phyloP scores from a whole-genome alignment of 1,140 invertebrate species.

The Stenopsyche tienmushanensis region DNA sequence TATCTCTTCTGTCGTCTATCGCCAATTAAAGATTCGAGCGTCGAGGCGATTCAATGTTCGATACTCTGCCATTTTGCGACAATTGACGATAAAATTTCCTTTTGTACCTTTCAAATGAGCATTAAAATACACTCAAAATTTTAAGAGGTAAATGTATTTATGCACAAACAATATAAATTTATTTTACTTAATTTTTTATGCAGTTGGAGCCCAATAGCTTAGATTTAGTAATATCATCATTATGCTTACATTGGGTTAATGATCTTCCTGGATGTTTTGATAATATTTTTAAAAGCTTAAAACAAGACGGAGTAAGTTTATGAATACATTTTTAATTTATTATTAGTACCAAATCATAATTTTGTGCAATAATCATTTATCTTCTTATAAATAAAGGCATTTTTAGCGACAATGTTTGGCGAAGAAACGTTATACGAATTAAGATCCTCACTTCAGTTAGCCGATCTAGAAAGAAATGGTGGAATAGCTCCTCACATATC shows the following conservation, averaged over 20 bases:
- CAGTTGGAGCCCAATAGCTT: constrained; percentile 79
- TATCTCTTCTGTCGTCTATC: too few species aligned
- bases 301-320: constrained; percentile 77
- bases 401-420: constrained; percentile 94
- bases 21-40: too few species aligned
- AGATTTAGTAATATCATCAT: constrained; percentile 82
- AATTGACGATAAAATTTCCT: too few species aligned
- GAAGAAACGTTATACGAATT: constrained; percentile 94
- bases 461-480: constrained; percentile 89
- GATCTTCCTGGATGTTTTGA: constrained; percentile 87
- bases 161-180: neutral
- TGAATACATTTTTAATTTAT: constrained; percentile 10
- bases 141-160: neutral
- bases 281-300: constrained; percentile 69
- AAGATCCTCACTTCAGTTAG: constrained; percentile 87
- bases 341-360: neutral
- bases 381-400: constrained; percentile 57
- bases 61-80: too few species aligned
- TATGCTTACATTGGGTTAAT: constrained; percentile 97
- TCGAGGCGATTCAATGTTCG: too few species aligned
- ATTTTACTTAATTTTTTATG: constrained; percentile 5
- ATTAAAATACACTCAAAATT: too few species aligned
- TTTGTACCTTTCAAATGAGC: too few species aligned
- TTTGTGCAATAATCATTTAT: neutral
- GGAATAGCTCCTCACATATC: constrained; percentile 93